A percentile compares a stretch with the other conserved stretches of the same genome.
phyloP scores from a whole-genome alignment of 1,140 invertebrate genomes.

The Branchinecta lynchi region DNA sequence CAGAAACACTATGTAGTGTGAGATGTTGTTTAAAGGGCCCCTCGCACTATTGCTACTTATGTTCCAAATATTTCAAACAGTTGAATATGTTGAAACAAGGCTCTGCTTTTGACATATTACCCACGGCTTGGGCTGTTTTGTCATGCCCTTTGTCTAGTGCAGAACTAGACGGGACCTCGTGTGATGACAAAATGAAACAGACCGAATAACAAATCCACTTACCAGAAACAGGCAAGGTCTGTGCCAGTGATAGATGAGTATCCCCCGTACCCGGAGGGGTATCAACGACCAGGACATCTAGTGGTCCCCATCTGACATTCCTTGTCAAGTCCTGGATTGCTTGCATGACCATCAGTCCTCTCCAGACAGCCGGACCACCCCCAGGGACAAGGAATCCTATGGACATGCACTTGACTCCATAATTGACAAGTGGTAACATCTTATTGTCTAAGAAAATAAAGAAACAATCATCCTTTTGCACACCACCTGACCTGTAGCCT shows the following conservation, averaged over 20 bases:
- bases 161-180: no score
- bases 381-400: slow-evolving; percentile 74
- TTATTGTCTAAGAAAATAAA: slow-evolving; percentile 41
- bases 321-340: slow-evolving; percentile 66
- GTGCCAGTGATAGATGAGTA: slow-evolving; percentile 67
- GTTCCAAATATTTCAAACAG: no score
- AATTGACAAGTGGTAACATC: slow-evolving; percentile 73
- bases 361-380: slow-evolving; percentile 65
- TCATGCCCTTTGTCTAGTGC: no score
- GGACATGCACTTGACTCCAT: slow-evolving; percentile 83
- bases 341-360: slow-evolving; percentile 86
- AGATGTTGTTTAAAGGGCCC: no score
- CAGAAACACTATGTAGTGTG: no score
- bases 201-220: background rate
- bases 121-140: no score
- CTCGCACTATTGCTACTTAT: no score
- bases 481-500: background rate
- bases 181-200: no score
- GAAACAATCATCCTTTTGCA: slow-evolving; percentile 12
- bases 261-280: slow-evolving; percentile 85
- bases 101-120: no score
- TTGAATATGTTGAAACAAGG: no score
- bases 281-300: slow-evolving; percentile 69
- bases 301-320: slow-evolving; percentile 60
- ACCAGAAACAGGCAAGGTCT: slow-evolving; percentile 35